A percentile compares a stretch with the other conserved stretches of the same genome.
Evolutionary conservation across 2,113 vertebrate species (phyloP).

Genomic region (Muscicapa adusta): DNA sequence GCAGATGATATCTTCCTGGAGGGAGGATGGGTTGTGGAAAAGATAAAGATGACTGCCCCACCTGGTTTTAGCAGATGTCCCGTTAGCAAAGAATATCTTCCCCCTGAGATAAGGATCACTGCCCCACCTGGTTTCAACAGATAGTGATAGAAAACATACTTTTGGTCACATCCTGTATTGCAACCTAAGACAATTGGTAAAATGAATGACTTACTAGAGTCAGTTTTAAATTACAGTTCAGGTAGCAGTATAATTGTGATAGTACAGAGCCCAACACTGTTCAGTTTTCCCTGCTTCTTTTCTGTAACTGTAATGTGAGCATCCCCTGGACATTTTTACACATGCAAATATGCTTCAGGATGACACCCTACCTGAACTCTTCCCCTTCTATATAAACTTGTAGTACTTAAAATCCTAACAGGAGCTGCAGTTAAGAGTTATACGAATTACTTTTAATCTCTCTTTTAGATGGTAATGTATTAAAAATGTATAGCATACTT

Average conservation of each 20-base stretch:
- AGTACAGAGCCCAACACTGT: not conserved
- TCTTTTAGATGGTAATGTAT: not conserved
- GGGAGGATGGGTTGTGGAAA: no score
- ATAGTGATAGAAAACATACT: no score
- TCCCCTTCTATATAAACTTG: not conserved
- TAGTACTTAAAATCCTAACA: not conserved
- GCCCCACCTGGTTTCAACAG: no score
- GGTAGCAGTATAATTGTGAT: not conserved
- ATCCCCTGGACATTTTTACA: not conserved
- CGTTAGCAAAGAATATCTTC: no score
- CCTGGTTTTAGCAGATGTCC: no score
- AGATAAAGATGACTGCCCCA: no score
- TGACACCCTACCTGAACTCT: not conserved
- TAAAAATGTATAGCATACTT: not conserved
- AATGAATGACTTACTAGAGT: not conserved
- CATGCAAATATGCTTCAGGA: not conserved
- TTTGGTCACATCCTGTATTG: no score
- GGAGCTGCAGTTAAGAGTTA: not conserved
- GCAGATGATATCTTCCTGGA: no score
- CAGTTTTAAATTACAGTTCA: not conserved
- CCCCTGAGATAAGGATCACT: no score
- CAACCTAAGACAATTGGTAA: not conserved
- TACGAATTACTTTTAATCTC: not conserved
- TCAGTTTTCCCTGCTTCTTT: not conserved
- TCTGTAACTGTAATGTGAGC: not conserved